These are phyloP conservation scores for Serranochromis macrocephalus DNA, from an alignment of 2,113 vertebrate genomes.

Conservation along the genomic window DNA sequence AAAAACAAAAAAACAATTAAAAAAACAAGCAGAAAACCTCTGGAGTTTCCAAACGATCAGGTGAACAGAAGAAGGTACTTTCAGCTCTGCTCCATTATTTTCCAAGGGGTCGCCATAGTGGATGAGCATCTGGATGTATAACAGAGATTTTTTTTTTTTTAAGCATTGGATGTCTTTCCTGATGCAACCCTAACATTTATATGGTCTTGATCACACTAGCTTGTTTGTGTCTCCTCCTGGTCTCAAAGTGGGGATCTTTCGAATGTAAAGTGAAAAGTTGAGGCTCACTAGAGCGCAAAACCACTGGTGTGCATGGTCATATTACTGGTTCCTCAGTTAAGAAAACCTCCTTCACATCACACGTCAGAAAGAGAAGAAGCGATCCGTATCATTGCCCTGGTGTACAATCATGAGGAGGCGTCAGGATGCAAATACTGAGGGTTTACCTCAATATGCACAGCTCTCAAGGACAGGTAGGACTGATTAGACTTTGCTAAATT, in stretches of 20 bases:
- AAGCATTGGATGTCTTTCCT: background rate
- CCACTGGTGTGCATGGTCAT: background rate
- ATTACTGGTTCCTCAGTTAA: background rate
- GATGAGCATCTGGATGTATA: background rate
- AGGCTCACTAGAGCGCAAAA: background rate
- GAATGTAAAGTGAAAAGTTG: background rate
- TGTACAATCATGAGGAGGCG: background rate
- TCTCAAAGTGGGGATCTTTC: background rate
- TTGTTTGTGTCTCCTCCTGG: background rate
- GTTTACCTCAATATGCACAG: background rate
- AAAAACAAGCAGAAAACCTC: background rate
- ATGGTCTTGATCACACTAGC: background rate
- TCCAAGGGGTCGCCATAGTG: rapidly evolving
- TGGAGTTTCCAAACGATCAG: background rate
- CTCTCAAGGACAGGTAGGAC: background rate
- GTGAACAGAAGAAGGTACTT: background rate
- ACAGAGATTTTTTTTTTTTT: background rate
- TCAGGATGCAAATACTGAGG: background rate
- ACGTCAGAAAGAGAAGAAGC: background rate
- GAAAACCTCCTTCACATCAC: background rate
- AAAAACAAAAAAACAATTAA: background rate
- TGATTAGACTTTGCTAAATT: background rate
- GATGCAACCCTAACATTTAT: background rate
- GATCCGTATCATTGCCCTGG: background rate
- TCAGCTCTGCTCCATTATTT: background rate